phyloP scores from a whole-genome alignment of 2,888 invertebrate genomes.

The Choristoneura rosaceana region DNA sequence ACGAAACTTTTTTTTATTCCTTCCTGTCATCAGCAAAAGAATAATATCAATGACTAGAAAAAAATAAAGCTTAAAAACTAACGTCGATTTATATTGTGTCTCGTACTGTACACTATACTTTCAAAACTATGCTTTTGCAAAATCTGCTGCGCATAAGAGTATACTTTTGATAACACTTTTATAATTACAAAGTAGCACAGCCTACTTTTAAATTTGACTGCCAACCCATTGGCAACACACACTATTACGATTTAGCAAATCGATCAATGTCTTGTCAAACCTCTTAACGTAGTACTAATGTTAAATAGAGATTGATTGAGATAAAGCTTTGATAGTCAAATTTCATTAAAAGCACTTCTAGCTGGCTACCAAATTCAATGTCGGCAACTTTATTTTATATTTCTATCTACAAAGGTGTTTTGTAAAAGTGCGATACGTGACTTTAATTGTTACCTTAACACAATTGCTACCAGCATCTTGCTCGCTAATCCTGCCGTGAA shows the following conservation, averaged over 20 bases:
- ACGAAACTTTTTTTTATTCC: background rate
- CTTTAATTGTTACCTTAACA: background rate
- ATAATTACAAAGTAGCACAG: background rate
- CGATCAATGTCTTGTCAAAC: slow-evolving; percentile 61
- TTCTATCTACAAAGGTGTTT: slow-evolving; percentile 4
- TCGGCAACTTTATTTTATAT: slow-evolving; percentile 17
- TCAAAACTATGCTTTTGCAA: background rate
- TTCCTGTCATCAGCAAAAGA: background rate
- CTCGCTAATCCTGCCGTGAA: no score
- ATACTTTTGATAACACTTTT: background rate
- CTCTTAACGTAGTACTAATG: slow-evolving; percentile 53
- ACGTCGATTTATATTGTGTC: no score
- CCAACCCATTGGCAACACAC: slow-evolving; percentile 9
- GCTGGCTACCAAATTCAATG: slow-evolving; percentile 23
- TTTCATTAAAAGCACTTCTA: slow-evolving; percentile 34
- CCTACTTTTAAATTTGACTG: background rate
- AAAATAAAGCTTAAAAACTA: background rate
- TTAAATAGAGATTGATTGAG: slow-evolving; percentile 59
- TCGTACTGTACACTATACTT: no score
- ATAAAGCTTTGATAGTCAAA: slow-evolving; percentile 34
- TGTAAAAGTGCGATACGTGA: background rate
- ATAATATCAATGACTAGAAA: background rate
- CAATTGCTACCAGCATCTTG: no score
- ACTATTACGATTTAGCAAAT: slow-evolving; percentile 44
- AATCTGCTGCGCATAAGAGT: background rate